These are phyloP conservation scores for Vanessa atalanta DNA, from an alignment of 1,140 invertebrate genomes.

Conservation along the genomic window DNA sequence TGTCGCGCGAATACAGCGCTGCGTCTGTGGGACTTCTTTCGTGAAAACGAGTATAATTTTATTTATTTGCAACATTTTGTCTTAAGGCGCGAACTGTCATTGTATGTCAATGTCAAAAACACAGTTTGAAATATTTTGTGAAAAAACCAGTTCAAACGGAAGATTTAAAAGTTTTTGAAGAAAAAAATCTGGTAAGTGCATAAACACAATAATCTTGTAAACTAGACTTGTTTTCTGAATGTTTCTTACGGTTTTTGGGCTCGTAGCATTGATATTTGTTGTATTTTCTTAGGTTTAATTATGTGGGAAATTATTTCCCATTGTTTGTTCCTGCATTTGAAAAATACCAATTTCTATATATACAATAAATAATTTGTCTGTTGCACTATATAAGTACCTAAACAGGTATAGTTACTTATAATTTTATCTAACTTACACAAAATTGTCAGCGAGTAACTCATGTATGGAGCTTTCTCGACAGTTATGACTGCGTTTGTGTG, in stretches of 20 bases:
- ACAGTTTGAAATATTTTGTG: slow-evolving; percentile 31
- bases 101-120: slow-evolving; percentile 31
- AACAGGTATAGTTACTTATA: slow-evolving; percentile 39
- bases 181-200: slow-evolving; percentile 31
- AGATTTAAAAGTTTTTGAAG: slow-evolving; percentile 17
- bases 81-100: slow-evolving; percentile 21
- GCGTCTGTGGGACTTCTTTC: no score
- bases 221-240: slow-evolving; percentile 36
- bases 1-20: no score
- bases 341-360: slow-evolving; percentile 34
- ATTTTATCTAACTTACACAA: no score
- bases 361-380: slow-evolving; percentile 39
- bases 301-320: slow-evolving; percentile 28
- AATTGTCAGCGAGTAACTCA: slow-evolving; percentile 20
- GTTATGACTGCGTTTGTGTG: slow-evolving; percentile 32
- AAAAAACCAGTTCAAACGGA: slow-evolving; percentile 9
- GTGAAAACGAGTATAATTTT: no score
- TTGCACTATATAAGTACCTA: no score
- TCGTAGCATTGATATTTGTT: slow-evolving; percentile 28
- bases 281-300: slow-evolving; percentile 32
- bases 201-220: slow-evolving; percentile 26
- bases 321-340: slow-evolving; percentile 28
- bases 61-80: slow-evolving; percentile 25
- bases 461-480: slow-evolving; percentile 23
- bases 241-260: slow-evolving; percentile 30